phyloP scores from a whole-genome alignment of 2,888 invertebrate species.

The Thereva unica region DNA sequence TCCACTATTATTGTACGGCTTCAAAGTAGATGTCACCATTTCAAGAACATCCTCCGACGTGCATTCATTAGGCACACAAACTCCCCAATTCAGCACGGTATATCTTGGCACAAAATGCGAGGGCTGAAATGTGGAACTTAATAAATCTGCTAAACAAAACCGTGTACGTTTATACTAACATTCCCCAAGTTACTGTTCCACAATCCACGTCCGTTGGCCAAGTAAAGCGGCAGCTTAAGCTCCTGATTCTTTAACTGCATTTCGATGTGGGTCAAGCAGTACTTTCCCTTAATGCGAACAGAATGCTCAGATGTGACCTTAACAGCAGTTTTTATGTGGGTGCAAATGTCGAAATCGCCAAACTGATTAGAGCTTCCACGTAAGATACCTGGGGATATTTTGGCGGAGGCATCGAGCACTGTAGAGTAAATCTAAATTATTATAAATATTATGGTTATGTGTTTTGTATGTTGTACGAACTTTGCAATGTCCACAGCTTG shows the following conservation, averaged over 20 bases:
- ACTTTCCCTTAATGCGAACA: constrained; percentile 69
- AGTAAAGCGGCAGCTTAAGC: constrained; percentile 66
- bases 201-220: constrained; percentile 67
- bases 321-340: constrained; percentile 62
- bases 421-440: constrained; percentile 49
- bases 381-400: constrained; percentile 69
- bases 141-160: background rate
- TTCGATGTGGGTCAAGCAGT: constrained; percentile 70
- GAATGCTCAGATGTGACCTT: constrained; percentile 64
- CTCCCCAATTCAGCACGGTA: constrained; percentile 71
- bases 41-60: constrained; percentile 61
- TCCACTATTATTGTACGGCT: constrained; percentile 64
- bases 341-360: constrained; percentile 73
- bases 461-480: constrained; percentile 59
- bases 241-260: constrained; percentile 64
- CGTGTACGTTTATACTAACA: constrained; percentile 54
- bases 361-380: constrained; percentile 73
- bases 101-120: constrained; percentile 74
- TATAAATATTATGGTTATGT: background rate
- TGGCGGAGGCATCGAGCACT: constrained; percentile 76
- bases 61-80: constrained; percentile 70
- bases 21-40: constrained; percentile 64
- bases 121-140: constrained; percentile 59
- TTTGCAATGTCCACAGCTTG: constrained; percentile 73
- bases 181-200: constrained; percentile 68